Base-by-base conservation (phyloP, 2,797 vertebrate species). In the Acropternis orthonyx region DNA sequence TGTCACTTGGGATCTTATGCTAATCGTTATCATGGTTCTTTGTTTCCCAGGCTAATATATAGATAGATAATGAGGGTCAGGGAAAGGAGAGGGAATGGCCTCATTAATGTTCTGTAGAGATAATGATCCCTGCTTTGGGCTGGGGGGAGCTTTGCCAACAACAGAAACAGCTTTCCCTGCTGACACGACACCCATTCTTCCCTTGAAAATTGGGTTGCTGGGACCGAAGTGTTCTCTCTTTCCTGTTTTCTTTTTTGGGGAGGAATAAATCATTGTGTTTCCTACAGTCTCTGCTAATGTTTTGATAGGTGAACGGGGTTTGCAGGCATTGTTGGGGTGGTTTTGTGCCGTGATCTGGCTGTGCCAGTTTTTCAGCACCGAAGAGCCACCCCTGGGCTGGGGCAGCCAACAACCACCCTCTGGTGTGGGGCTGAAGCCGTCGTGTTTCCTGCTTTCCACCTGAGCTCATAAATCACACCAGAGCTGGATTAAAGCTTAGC, bases 381-480 rank as follows among this genome's bases (percentile, higher is more conserved):
- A 44, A 7, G 30, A 39, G 39, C 16, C 54, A 36, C 32, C 51
- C 27, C 66, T 9, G 69, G 48, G 58, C 61, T 36, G 76, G 68
- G 65, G 48, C 16, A 39, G 37, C 62, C 78, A 8, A 28, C 2
- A 1, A 36, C 12, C 37, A 10, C 49, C 28, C 59, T 28, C 20
- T 0, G 8, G 3, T 4, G 18, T 14, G 86, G 88, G 75, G 78
- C 74, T 6, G 80, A 63, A 61, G 39, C 73, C 55, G 5, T 2
- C 2, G 1, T 3, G 49, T 34, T 87, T 79, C 96, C 20, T 21
- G 32, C 23, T 30, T 87, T 46, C 92, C 94, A 96, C 94, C 91
- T 92, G 92, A 94, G 87, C 56, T 56, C 77, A 39, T 97, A 96
- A 96, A 96, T 96, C 96, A 94, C 6, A 3, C 34, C 3, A 2